Conservation (phyloP, 2,797 vertebrate species). For the Clarias pachynema region DNA sequence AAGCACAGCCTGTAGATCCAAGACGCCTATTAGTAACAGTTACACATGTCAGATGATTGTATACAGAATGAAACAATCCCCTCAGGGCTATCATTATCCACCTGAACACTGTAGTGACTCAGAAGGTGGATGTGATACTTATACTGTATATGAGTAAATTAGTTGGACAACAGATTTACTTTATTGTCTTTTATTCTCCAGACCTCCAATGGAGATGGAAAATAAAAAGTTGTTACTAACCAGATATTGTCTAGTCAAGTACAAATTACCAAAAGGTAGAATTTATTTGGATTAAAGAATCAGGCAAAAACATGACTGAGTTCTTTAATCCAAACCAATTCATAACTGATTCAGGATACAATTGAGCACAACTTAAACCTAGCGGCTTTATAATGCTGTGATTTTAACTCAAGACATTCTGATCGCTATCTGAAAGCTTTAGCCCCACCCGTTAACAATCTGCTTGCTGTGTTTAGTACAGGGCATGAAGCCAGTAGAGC, state of each 20-base stretch:
- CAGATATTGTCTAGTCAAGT: not conserved
- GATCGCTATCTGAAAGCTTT: not conserved
- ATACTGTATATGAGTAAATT: not conserved
- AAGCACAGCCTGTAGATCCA: not conserved
- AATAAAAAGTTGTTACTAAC: not conserved
- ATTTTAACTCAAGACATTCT: not conserved
- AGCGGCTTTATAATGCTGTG: not conserved
- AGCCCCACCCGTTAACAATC: not conserved
- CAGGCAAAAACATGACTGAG: no score
- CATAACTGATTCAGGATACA: not conserved
- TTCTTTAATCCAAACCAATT: not conserved
- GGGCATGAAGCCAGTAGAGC: not conserved
- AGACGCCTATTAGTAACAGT: not conserved
- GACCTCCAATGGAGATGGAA: not conserved
- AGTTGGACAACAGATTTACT: not conserved
- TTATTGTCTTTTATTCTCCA: not conserved
- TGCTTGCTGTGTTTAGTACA: not conserved
- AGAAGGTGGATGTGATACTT: not conserved
- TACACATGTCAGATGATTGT: not conserved
- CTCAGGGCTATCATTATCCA: no score
- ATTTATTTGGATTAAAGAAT: no score
- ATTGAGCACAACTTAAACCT: not conserved
- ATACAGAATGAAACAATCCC: no score
- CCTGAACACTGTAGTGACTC: no score
- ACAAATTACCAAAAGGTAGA: not conserved